Conservation (phyloP, 2,113 vertebrate genomes). For the Clarias batrachus region DNA sequence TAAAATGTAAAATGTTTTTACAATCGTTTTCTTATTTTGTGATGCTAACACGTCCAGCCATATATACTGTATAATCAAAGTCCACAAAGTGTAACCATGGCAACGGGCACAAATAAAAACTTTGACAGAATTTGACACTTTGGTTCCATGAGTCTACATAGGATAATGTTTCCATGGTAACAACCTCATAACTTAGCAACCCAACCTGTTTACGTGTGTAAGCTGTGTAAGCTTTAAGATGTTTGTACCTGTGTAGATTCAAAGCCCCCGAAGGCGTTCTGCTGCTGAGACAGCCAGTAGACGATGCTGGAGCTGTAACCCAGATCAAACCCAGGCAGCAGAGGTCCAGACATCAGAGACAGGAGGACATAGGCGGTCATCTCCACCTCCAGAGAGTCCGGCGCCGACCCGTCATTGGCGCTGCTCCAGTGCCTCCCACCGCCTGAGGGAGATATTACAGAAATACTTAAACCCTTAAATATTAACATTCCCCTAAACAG, state of each 20-base stretch:
- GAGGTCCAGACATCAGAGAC: constrained; percentile 68
- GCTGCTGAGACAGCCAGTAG: constrained; percentile 77
- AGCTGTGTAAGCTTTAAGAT: background rate
- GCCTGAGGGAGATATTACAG: background rate
- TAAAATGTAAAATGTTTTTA: too few species aligned
- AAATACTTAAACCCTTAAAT: background rate
- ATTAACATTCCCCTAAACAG: background rate
- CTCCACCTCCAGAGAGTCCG: constrained; percentile 54
- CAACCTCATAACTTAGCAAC: background rate
- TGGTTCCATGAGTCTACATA: background rate
- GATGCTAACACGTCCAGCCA: background rate
- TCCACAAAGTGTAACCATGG: background rate
- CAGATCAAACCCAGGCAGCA: constrained; percentile 50
- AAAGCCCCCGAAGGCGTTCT: constrained; percentile 83
- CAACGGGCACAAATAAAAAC: background rate
- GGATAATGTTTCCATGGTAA: background rate
- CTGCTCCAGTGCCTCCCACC: background rate
- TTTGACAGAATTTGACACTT: background rate
- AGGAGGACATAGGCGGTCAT: constrained; percentile 76
- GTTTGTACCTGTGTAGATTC: constrained; percentile 80
- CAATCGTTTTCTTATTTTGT: background rate
- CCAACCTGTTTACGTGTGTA: background rate
- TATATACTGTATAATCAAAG: background rate
- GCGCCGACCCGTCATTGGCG: background rate
- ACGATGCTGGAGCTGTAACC: constrained; percentile 68